These are phyloP conservation scores for Tragelaphus eurycerus DNA, from an alignment of 2,797 vertebrate genomes.

Conservation along the genomic window DNA sequence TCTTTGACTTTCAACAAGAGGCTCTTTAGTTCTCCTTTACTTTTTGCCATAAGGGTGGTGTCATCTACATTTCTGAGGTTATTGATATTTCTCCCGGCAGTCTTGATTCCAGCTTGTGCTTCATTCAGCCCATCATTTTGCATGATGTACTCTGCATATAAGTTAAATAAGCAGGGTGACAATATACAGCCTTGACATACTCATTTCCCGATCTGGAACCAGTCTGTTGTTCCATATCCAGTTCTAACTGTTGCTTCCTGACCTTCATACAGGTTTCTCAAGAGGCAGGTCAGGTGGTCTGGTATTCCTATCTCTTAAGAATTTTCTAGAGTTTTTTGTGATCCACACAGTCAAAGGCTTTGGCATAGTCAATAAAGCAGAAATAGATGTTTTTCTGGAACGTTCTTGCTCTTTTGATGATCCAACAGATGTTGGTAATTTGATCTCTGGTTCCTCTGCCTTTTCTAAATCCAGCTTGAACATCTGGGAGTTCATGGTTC, in stretches of 20 bases:
- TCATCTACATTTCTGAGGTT: neutral
- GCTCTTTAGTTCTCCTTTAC: neutral
- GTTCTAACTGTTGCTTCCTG: neutral
- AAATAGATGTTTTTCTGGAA: neutral
- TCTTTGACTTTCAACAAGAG: neutral
- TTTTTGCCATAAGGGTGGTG: neutral
- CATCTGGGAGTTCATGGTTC: neutral
- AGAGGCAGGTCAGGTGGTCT: neutral
- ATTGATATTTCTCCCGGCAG: neutral
- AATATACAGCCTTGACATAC: neutral
- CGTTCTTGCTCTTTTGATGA: neutral
- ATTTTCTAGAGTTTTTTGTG: neutral
- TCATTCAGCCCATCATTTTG: neutral
- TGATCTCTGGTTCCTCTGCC: no score
- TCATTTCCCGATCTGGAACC: neutral
- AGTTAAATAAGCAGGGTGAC: neutral
- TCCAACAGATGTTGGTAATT: neutral
- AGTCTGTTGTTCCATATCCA: neutral
- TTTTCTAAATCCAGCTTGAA: neutral
- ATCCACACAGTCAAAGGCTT: neutral
- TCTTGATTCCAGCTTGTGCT: neutral
- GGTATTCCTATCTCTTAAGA: neutral
- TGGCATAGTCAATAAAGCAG: neutral
- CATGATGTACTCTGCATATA: neutral
- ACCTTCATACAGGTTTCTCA: neutral